phyloP scores from a whole-genome alignment of 2,113 vertebrate species.

The Chaetura pelagica region DNA sequence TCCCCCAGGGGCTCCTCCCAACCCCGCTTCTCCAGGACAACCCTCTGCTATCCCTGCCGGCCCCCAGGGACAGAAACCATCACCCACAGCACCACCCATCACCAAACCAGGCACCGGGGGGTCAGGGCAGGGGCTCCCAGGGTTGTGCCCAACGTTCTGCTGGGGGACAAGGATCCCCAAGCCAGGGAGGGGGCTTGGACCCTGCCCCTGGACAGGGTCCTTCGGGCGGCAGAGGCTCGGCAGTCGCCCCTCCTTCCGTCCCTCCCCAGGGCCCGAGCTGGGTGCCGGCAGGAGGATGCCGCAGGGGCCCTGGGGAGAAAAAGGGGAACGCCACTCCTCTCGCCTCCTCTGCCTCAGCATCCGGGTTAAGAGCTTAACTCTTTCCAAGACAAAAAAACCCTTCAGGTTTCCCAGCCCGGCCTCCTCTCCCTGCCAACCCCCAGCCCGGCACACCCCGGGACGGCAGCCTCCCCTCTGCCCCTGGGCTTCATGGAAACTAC shows the following conservation, averaged over 20 bases:
- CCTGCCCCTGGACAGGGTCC: background rate
- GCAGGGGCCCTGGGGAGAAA: conserved; percentile 16
- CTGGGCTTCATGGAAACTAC: background rate
- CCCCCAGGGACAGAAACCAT: background rate
- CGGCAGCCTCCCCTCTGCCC: background rate
- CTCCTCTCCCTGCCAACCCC: background rate
- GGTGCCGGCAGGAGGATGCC: background rate
- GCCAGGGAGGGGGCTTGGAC: background rate
- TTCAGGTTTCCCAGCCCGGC: background rate
- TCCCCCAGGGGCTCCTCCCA: background rate
- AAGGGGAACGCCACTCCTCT: conserved; percentile 60
- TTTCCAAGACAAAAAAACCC: background rate
- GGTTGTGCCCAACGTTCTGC: background rate
- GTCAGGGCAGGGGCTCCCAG: background rate
- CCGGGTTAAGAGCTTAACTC: conserved; percentile 44
- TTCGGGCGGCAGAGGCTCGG: background rate
- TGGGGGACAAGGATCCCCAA: background rate
- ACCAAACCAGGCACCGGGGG: background rate
- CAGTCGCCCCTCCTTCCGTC: too few relatives aligned
- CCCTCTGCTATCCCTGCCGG: background rate
- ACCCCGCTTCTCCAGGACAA: background rate
- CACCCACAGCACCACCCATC: background rate
- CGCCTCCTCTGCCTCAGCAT: conserved; percentile 47
- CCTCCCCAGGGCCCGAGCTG: background rate
- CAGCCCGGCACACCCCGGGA: background rate